These are phyloP conservation scores for Abrostola triplasia DNA, from an alignment of 2,888 invertebrate species.

Conservation along the genomic window DNA sequence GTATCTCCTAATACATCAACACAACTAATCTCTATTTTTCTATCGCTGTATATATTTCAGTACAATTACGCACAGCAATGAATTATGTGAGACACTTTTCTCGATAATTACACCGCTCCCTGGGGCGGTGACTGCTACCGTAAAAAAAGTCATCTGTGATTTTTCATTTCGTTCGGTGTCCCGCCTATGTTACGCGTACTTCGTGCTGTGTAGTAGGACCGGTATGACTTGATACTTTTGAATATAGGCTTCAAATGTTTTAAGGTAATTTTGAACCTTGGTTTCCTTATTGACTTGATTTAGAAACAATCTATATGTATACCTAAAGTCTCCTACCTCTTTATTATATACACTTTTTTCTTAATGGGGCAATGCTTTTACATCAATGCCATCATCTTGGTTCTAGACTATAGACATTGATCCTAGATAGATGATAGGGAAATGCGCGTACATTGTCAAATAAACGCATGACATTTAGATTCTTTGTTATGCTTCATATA, in stretches of 20 bases:
- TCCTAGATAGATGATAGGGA: too few relatives aligned
- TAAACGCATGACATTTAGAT: too few relatives aligned
- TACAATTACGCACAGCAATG: conserved; percentile 31
- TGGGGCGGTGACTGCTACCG: conserved; percentile 77
- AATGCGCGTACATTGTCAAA: too few relatives aligned
- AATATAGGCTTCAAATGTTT: not conserved
- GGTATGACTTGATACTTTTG: conserved; percentile 61
- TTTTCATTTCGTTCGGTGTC: conserved; percentile 81
- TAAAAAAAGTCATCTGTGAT: conserved; percentile 84
- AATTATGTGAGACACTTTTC: conserved; percentile 67
- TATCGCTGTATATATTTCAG: conserved; percentile 1
- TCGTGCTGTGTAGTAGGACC: conserved; percentile 53
- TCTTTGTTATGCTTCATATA: too few relatives aligned
- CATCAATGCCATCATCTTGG: too few relatives aligned
- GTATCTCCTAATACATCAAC: too few relatives aligned
- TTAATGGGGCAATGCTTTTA: not conserved
- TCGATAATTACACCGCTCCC: conserved; percentile 74
- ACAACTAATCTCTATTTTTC: not conserved
- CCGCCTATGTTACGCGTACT: conserved; percentile 76
- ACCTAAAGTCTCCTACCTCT: too few relatives aligned
- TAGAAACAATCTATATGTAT: too few relatives aligned
- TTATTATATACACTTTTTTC: not conserved
- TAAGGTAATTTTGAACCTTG: not conserved
- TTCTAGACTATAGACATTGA: too few relatives aligned
- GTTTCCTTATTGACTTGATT: too few relatives aligned